phyloP scores from a whole-genome alignment of 2,113 vertebrate genomes.

The Panthera tigris region DNA sequence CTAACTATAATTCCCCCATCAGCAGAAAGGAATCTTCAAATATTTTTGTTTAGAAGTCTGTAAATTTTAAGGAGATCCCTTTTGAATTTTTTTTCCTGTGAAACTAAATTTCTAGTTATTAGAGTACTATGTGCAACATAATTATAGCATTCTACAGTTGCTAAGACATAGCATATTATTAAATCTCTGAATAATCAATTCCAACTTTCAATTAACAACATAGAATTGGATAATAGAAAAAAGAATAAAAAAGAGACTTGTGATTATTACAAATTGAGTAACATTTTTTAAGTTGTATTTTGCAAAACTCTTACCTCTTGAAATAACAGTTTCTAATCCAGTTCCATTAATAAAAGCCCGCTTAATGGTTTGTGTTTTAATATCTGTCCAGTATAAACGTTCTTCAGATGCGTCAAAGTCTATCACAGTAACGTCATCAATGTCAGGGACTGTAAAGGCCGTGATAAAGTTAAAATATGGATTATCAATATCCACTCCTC shows the following conservation, averaged over 20 bases:
- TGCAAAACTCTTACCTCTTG: slow-evolving; percentile 88
- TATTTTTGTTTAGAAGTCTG: neutral
- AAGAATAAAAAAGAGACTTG: neutral
- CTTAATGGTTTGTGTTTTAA: slow-evolving; percentile 98
- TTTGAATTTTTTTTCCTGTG: neutral
- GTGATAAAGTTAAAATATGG: slow-evolving; percentile 99
- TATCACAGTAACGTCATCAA: slow-evolving; percentile 97
- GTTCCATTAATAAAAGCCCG: slow-evolving; percentile 98
- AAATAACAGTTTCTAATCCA: slow-evolving; percentile 95
- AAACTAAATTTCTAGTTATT: slow-evolving; percentile 41
- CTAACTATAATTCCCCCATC: rapidly evolving
- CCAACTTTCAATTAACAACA: neutral
- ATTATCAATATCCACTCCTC: slow-evolving; percentile 97
- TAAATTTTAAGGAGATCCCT: neutral
- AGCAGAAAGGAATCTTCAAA: neutral
- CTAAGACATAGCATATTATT: neutral
- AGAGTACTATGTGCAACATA: neutral
- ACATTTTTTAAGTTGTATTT: neutral
- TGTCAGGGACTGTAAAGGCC: slow-evolving; percentile 96
- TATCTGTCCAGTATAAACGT: slow-evolving; percentile 97
- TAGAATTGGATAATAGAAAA: neutral
- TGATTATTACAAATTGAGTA: neutral
- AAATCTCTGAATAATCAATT: slow-evolving; percentile 1
- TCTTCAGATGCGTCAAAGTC: slow-evolving; percentile 96
- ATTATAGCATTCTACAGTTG: neutral